These are phyloP conservation scores for Pseudobourletiella spinata DNA, from an alignment of 1,140 invertebrate genomes.

Conservation along the genomic window DNA sequence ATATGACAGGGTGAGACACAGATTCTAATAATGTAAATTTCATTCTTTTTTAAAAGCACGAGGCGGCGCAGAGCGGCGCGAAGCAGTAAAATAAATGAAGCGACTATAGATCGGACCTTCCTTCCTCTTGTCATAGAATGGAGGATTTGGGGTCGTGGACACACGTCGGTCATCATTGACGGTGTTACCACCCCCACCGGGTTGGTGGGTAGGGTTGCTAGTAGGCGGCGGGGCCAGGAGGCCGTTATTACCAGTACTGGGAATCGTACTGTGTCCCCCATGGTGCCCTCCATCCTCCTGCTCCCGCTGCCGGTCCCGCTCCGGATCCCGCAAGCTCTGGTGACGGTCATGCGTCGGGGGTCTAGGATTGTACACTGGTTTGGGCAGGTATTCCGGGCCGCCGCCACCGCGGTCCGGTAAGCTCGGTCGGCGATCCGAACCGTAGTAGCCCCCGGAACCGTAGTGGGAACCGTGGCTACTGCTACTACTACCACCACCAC, in stretches of 20 bases:
- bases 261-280: not conserved
- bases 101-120: constrained; percentile 32
- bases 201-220: not conserved
- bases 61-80: too few relatives aligned
- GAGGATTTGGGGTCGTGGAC: constrained; percentile 6
- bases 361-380: not conserved
- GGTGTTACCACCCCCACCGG: not conserved
- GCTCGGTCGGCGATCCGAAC: not conserved
- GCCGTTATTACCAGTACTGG: not conserved
- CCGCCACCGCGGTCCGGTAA: too few relatives aligned
- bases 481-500: not conserved
- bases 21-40: not conserved
- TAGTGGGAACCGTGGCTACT: not conserved
- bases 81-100: too few relatives aligned
- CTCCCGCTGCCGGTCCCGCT: not conserved
- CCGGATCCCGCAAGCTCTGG: not conserved
- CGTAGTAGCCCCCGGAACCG: not conserved
- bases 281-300: not conserved
- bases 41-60: too few relatives aligned
- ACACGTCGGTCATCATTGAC: constrained; percentile 9
- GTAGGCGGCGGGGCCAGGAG: not conserved
- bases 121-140: constrained; percentile 28
- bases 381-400: not conserved
- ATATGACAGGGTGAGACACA: not conserved
- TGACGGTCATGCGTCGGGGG: not conserved